phyloP scores from a whole-genome alignment of 2,888 invertebrate genomes.

The Tridacna gigas region DNA sequence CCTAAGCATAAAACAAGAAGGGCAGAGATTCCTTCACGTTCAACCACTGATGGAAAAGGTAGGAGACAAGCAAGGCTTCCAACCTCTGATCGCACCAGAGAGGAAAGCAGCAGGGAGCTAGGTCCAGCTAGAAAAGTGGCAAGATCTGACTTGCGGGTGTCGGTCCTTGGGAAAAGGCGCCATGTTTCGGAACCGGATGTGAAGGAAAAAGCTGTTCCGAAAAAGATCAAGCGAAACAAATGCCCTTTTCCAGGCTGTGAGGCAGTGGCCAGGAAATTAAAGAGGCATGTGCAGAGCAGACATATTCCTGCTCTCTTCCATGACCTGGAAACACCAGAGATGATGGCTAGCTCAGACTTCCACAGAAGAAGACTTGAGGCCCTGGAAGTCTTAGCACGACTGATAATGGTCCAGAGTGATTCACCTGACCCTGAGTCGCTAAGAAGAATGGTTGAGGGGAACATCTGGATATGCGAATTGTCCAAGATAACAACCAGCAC shows the following conservation, averaged over 20 bases:
- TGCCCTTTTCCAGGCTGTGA: constrained; percentile 2
- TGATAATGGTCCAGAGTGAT: not conserved
- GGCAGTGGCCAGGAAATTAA: not conserved
- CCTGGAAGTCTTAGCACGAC: not conserved
- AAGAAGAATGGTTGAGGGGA: not conserved
- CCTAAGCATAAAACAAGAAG: not conserved
- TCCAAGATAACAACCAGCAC: not conserved
- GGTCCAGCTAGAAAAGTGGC: no score
- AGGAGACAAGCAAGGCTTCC: no score
- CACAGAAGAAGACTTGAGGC: not conserved
- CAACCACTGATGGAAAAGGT: no score
- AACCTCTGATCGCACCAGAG: no score
- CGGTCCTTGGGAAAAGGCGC: not conserved
- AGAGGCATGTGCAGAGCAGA: not conserved
- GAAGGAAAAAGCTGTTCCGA: not conserved
- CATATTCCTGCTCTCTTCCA: constrained; percentile 10
- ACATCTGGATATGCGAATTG: not conserved
- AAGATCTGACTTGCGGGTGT: not conserved
- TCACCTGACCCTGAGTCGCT: not conserved
- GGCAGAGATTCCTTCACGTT: not conserved
- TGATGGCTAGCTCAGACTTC: not conserved
- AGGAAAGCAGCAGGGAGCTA: no score
- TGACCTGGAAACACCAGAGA: not conserved
- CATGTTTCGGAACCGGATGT: not conserved
- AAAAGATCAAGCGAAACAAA: not conserved